These are phyloP conservation scores for Trilocha varians DNA, from an alignment of 2,888 invertebrate species.

Conservation along the genomic window DNA sequence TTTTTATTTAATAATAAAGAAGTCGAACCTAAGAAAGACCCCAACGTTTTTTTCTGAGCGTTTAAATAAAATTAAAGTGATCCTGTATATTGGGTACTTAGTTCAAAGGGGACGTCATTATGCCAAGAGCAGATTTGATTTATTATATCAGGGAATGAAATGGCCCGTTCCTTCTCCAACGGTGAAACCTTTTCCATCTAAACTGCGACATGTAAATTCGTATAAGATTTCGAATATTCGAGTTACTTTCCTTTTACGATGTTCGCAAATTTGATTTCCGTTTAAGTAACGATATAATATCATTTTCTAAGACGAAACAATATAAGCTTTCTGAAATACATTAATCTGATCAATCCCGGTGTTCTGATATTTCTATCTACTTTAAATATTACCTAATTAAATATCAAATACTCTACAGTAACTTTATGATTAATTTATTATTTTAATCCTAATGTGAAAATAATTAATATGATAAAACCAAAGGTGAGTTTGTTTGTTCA, in stretches of 20 bases:
- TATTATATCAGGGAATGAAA: slow-evolving; percentile 33
- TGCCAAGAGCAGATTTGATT: slow-evolving; percentile 31
- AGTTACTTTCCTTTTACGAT: not conserved
- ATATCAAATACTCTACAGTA: too few species aligned
- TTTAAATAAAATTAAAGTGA: slow-evolving; percentile 18
- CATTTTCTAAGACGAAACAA: not conserved
- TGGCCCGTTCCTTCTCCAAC: slow-evolving; percentile 20
- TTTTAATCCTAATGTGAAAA: too few species aligned
- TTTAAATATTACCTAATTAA: too few species aligned
- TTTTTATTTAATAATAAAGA: not conserved
- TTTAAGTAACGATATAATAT: not conserved
- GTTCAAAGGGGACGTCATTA: slow-evolving; percentile 24
- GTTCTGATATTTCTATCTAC: too few species aligned
- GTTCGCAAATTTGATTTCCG: not conserved
- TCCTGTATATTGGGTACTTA: slow-evolving; percentile 20
- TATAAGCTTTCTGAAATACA: not conserved
- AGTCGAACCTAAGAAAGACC: not conserved
- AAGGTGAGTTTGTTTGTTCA: too few species aligned
- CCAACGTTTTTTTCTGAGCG: not conserved
- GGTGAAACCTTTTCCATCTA: slow-evolving; percentile 26
- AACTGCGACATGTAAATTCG: slow-evolving; percentile 29
- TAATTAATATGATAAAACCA: too few species aligned
- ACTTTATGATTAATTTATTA: too few species aligned
- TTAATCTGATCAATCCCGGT: too few species aligned
- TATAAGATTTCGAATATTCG: slow-evolving; percentile 21